Percentiles rank a stretch among this genome's conserved stretches.
These are phyloP conservation scores for Pilophorus perplexus DNA, from an alignment of 2,888 invertebrate species.

Conservation along the genomic window DNA sequence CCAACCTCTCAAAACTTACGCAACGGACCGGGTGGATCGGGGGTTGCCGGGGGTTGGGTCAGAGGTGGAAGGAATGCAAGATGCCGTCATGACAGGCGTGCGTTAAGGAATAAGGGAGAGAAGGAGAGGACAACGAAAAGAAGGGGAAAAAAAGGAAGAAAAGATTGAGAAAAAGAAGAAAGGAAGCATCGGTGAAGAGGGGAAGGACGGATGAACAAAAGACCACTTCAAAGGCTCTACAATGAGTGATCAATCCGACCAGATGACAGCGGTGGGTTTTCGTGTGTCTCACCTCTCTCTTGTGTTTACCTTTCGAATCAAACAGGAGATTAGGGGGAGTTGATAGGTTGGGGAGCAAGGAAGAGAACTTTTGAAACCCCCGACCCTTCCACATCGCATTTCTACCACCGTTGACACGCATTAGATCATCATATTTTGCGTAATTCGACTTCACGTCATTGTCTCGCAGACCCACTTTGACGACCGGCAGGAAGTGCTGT, in stretches of 20 bases:
- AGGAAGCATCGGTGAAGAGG: neutral
- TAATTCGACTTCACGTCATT: no score
- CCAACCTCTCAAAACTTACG: constrained; percentile 20
- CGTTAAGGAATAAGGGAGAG: neutral
- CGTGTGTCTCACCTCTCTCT: constrained; percentile 19
- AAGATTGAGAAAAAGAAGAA: neutral
- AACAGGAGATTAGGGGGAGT: constrained; percentile 25
- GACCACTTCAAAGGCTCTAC: constrained; percentile 18
- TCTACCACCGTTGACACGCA: no score
- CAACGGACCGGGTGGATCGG: neutral
- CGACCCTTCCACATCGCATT: constrained; percentile 11
- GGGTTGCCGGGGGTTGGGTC: no score
- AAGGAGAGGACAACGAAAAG: neutral
- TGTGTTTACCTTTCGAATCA: neutral
- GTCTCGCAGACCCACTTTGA: no score
- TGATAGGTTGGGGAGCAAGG: constrained; percentile 26
- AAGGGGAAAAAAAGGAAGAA: neutral
- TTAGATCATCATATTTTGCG: no score
- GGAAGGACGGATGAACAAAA: neutral
- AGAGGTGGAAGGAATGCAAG: constrained; percentile 26
- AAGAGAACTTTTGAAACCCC: no score
- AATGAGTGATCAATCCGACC: constrained; percentile 24
- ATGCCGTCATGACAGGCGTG: constrained; percentile 9
- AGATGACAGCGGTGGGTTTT: constrained; percentile 12
- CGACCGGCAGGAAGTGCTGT: no score